Conservation (phyloP, 2,888 invertebrate genomes). For the Pelosia muscerda region DNA sequence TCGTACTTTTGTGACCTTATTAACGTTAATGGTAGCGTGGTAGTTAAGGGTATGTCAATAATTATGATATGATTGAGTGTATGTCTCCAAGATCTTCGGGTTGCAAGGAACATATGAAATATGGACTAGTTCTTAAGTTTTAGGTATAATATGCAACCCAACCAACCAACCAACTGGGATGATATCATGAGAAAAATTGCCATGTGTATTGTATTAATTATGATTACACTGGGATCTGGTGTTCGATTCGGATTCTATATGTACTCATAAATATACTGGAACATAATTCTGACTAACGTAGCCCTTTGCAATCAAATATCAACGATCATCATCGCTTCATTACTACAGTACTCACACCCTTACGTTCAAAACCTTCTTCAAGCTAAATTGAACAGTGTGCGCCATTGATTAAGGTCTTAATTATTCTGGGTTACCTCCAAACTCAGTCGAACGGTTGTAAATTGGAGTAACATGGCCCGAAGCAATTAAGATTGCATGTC, state of each 20-base stretch:
- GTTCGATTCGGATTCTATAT: too few relatives aligned
- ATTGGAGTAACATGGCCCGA: conserved; percentile 67
- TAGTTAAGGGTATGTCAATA: neutral
- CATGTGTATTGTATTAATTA: too few relatives aligned
- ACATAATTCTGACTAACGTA: neutral
- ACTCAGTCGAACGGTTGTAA: conserved; percentile 62
- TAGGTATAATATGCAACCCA: too few relatives aligned
- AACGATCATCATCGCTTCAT: conserved; percentile 34
- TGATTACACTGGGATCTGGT: too few relatives aligned
- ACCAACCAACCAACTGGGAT: too few relatives aligned
- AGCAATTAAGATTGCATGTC: conserved; percentile 82
- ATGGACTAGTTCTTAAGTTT: too few relatives aligned
- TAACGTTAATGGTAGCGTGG: neutral
- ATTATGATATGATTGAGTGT: too few relatives aligned
- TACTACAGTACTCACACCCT: conserved; percentile 44
- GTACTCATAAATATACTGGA: neutral
- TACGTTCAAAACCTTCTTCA: conserved; percentile 32
- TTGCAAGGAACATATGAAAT: neutral
- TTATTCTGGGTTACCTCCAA: conserved; percentile 29
- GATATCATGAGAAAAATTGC: too few relatives aligned
- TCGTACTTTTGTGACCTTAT: neutral
- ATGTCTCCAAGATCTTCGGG: too few relatives aligned
- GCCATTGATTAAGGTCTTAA: conserved; percentile 44
- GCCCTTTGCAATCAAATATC: neutral
- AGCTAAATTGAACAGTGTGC: conserved; percentile 41